A percentile compares a stretch with the other conserved stretches of the same genome.
Conservation (phyloP, 2,888 invertebrate genomes). For the Alentia gelatinosa region DNA sequence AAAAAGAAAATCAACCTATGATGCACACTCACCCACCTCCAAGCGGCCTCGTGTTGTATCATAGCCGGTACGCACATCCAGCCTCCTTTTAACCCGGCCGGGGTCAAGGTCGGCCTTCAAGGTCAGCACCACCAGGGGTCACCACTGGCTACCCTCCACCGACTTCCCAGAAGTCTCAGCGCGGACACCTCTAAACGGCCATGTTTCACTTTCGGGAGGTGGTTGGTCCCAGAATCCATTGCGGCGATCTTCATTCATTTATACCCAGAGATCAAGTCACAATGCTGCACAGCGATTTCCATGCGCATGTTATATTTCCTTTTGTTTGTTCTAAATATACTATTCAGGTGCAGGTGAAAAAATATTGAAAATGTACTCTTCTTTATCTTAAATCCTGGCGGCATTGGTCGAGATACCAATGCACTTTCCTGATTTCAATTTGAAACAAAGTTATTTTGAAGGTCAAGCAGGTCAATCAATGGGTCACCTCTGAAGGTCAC, state of each 20-base stretch:
- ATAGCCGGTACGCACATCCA: no score
- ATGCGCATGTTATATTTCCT: no score
- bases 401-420: no score
- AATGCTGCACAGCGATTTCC: no score
- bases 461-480: conserved; percentile 36
- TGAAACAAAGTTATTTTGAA: background rate
- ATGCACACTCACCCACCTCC: no score
- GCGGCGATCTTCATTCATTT: background rate
- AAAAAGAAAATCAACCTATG: no score
- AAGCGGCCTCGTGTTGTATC: no score
- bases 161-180: background rate
- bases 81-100: no score
- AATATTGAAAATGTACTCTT: no score
- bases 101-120: background rate
- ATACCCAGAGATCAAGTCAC: background rate
- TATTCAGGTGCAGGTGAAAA: no score
- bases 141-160: background rate
- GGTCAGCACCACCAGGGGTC: conserved; percentile 24
- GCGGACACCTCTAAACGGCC: background rate
- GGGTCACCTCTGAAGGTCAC: conserved; percentile 18
- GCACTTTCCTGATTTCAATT: background rate
- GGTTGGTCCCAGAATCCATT: conserved; percentile 3
- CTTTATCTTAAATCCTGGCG: no score
- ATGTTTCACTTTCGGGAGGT: background rate
- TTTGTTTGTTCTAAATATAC: no score